Percentiles rank a stretch among this genome's conserved stretches.
Evolutionary conservation across 2,113 vertebrate species (phyloP).

Genomic region (Nanorana parkeri): DNA sequence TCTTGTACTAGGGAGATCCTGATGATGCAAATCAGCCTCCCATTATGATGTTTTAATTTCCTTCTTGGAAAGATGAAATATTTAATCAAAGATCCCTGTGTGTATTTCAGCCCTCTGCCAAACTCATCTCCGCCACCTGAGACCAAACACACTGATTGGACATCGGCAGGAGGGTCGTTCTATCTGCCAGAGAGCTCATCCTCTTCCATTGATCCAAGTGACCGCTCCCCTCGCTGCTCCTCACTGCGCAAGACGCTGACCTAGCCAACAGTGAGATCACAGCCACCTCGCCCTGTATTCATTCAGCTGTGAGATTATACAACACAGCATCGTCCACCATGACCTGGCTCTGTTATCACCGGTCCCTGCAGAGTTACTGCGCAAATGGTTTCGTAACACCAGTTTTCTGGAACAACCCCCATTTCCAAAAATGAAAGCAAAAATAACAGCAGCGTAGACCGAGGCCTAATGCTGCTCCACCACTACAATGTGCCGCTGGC

Average conservation of each 20-base stretch:
- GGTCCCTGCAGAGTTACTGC: not conserved
- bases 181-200: slow-evolving; percentile 41
- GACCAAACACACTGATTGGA: slow-evolving; percentile 46
- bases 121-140: slow-evolving; percentile 40
- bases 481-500: too few relatives aligned
- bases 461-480: too few relatives aligned
- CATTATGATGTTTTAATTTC: not conserved
- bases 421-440: too few relatives aligned
- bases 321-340: not conserved
- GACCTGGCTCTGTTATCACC: not conserved
- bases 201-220: slow-evolving; percentile 31
- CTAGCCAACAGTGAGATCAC: slow-evolving; percentile 22
- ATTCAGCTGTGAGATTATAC: not conserved
- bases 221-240: slow-evolving; percentile 31
- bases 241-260: not conserved
- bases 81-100: not conserved
- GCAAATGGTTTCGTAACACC: not conserved
- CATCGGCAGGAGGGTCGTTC: not conserved
- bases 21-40: too few relatives aligned
- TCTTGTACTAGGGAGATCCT: too few relatives aligned
- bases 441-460: too few relatives aligned
- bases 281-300: slow-evolving; percentile 24
- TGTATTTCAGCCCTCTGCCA: not conserved
- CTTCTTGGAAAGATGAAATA: slow-evolving; percentile 19
- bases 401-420: not conserved